Base-by-base conservation (phyloP, 2,797 vertebrate species). In the Oceanodroma leucorhoa region DNA sequence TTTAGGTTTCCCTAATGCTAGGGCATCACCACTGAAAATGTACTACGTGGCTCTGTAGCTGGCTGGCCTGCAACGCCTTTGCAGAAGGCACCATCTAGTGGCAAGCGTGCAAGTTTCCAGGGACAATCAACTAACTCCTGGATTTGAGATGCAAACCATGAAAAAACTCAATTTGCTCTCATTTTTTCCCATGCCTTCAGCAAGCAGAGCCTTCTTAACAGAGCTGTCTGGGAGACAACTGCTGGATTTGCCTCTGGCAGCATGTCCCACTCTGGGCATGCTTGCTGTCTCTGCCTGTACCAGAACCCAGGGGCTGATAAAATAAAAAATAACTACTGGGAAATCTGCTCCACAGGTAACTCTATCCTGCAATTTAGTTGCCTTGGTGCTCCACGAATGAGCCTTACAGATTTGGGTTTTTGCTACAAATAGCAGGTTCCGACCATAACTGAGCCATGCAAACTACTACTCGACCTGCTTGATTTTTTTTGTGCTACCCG, bases 21-120 rank as follows among this genome's bases (percentile, higher is more conserved):
- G 50, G 30, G 40, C 38, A 87, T 6, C 40, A 11, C 8, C 38
- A 16, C 1, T 8, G 34, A 48, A 51, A 48, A 48, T 0, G 20
- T 3, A 11, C 5, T 2, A n/a, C 1, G 9, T 8, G 60, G 34
- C 66, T 11, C 27, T 21, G 46, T 43, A 40, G 24, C n/a, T 40
- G 14, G 22, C 40, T 23, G 46, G 40, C 24, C 32, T 12, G 48
- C 61, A 45, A 60, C 14, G 43, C 36, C 89, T 92, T 67, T 45
- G 89, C 65, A 83, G 50, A 94, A 91, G 21, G 82, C 94, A 61
- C 96, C 96, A 97, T 78, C 96, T 96, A 96, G 95, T 58, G 95
- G 95, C 55, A 60, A 51, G 2, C 26, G 1, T 14, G 8, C 12
- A 65, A 83, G 13, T 45, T 89, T 69, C 46, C 72, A 61, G 21